These are phyloP conservation scores for Holothuria glaberrima DNA, from an alignment of 35 echinoderm and acorn worm genomes.

Conservation along the genomic window DNA sequence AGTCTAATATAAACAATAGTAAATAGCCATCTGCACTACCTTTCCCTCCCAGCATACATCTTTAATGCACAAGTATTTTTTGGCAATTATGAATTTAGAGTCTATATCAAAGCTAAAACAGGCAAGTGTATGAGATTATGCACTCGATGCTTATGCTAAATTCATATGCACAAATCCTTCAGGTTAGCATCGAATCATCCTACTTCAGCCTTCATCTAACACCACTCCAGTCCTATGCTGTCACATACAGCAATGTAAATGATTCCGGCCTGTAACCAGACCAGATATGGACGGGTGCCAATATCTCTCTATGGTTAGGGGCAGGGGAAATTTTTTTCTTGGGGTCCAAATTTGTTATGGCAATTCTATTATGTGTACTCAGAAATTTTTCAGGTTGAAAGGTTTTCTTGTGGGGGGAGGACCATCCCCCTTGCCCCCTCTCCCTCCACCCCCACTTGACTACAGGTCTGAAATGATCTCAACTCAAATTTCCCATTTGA, in stretches of 20 bases:
- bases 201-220: slow-evolving; percentile 13
- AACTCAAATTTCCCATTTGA: slow-evolving; percentile 19
- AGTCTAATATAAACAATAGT: no score
- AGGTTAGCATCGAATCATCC: background rate
- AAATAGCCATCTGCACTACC: no score
- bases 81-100: slow-evolving; percentile 14
- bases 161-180: background rate
- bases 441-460: background rate
- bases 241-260: background rate
- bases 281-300: no score
- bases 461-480: slow-evolving; percentile 1
- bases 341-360: no score
- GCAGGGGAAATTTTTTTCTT: no score
- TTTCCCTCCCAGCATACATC: slow-evolving; percentile 2
- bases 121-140: slow-evolving; percentile 7
- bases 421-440: background rate
- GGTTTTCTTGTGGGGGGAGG: background rate
- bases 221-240: slow-evolving; percentile 1
- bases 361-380: no score
- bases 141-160: background rate
- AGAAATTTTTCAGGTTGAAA: background rate
- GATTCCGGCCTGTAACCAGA: slow-evolving; percentile 14
- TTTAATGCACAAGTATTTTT: slow-evolving; percentile 3
- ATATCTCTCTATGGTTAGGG: no score
- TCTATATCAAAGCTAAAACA: slow-evolving; percentile 5